Base-by-base conservation (phyloP, 2,888 invertebrate genomes). In the Scotopteryx bipunctaria region DNA sequence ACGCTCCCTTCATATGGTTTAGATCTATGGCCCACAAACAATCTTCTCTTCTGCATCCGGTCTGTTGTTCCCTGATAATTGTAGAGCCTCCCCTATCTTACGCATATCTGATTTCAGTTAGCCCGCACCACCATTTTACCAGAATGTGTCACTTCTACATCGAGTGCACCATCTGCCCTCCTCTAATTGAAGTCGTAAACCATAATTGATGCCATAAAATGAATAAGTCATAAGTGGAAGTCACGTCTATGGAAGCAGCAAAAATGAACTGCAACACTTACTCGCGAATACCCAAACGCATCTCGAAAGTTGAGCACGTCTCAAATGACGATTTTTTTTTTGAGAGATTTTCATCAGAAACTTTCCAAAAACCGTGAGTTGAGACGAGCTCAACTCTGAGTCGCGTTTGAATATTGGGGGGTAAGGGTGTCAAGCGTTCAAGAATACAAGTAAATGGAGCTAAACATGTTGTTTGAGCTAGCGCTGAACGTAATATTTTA, bases 121-220 rank as follows among this genome's bases (percentile, higher is more conserved):
- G 19, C 21, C 44, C 48, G 38, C 47, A 35, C 44, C 35, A 11
- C n/a, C 14, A 23, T 36, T 40, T 36, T 14, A n/a, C n/a, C 40
- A 40, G 35, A 48, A 40, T 36, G 33, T 41, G 41, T 44, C 47
- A 36, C 54, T 45, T 48, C 56, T 43, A 47, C 46, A 46, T 46
- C 32, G 29, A 55, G 41, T 41, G 32, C 43, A 50, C 48, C 58
- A 63, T 58, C 58, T 63, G 58, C 42, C 44, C 31, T 44, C 19
- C 44, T 13, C 16, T 55, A 59, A 58, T 58, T 61, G 46, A 57
- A 57, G 42, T 56, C 56, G 42, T 56, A 56, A 56, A 56, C 45
- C 52, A 52, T 45, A 56, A 56, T 47, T 56, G 37, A 37, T 19
- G 44, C 33, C 19, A 56, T 56, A 48, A 56, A 56, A 52, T 46